Evolutionary conservation across 2,113 vertebrate genomes (phyloP).

Genomic region (Cairina moschata): DNA sequence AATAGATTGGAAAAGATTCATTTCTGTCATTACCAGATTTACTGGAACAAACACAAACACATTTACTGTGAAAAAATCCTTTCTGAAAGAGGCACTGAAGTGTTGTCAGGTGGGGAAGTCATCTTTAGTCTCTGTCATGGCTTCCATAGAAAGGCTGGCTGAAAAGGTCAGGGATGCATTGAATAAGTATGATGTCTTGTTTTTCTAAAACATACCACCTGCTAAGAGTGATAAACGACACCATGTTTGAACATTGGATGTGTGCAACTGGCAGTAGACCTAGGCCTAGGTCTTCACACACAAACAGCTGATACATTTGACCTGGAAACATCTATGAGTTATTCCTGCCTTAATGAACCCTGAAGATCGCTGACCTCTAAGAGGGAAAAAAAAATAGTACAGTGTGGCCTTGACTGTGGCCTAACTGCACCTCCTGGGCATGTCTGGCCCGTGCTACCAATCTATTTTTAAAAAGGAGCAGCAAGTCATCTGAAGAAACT

Average conservation of each 20-base stretch:
- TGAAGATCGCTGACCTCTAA: background rate
- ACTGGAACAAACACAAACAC: background rate
- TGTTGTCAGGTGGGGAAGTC: background rate
- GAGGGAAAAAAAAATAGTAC: background rate
- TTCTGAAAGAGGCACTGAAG: background rate
- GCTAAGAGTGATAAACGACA: background rate
- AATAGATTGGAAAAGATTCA: background rate
- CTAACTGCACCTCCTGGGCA: background rate
- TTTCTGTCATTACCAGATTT: conserved; percentile 20
- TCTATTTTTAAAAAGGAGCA: background rate
- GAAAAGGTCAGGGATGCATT: background rate
- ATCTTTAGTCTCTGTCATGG: background rate
- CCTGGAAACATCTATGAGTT: background rate
- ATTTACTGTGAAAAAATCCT: background rate
- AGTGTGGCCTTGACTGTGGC: background rate
- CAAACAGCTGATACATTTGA: background rate
- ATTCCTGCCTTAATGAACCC: background rate
- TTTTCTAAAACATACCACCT: background rate
- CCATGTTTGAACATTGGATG: background rate
- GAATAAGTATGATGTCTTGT: background rate
- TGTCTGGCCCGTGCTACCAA: background rate
- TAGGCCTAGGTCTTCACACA: background rate
- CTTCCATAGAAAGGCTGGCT: background rate
- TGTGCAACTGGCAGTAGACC: accelerated
- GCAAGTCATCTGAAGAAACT: background rate